phyloP scores from a whole-genome alignment of 92 coral and sea anemone genomes.

The Nematostella vectensis region DNA sequence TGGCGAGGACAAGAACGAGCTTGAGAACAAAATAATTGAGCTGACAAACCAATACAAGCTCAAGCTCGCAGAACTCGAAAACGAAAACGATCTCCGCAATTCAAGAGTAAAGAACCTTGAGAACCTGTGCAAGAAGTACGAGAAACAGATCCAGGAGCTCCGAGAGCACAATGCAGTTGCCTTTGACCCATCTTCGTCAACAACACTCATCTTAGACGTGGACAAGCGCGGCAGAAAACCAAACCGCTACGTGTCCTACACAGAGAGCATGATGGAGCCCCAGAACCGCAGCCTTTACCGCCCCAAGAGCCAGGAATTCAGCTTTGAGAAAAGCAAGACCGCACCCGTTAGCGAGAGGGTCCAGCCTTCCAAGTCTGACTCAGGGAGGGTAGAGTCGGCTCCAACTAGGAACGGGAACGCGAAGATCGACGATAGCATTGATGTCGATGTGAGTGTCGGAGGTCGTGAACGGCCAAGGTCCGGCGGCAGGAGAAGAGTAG shows the following conservation, averaged over 20 bases:
- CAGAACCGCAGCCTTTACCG: conserved; percentile 27
- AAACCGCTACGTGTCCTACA: conserved; percentile 20
- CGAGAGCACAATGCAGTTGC: conserved; percentile 50
- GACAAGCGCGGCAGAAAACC: conserved; percentile 13
- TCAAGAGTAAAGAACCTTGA: conserved; percentile 47
- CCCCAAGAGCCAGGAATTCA: conserved; percentile 11
- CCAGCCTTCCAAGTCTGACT: neutral
- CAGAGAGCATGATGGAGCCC: conserved; percentile 14
- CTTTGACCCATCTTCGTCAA: conserved; percentile 70
- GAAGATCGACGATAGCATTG: neutral
- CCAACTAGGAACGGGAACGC: neutral
- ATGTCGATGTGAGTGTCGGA: neutral
- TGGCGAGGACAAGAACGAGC: conserved; percentile 39
- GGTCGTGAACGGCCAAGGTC: too few relatives aligned
- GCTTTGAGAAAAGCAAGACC: neutral
- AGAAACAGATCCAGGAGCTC: conserved; percentile 44
- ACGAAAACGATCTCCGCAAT: conserved; percentile 48
- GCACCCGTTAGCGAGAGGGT: neutral
- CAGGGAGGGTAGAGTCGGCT: neutral
- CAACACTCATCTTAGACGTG: conserved; percentile 64
- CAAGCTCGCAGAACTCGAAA: conserved; percentile 58
- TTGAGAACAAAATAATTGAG: conserved; percentile 45
- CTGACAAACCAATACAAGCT: conserved; percentile 49
- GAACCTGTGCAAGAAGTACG: conserved; percentile 42
- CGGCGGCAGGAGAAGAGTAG: too few relatives aligned